Evolutionary conservation across 2,888 invertebrate genomes (phyloP).

Genomic region (Cerceris rybyensis): DNA sequence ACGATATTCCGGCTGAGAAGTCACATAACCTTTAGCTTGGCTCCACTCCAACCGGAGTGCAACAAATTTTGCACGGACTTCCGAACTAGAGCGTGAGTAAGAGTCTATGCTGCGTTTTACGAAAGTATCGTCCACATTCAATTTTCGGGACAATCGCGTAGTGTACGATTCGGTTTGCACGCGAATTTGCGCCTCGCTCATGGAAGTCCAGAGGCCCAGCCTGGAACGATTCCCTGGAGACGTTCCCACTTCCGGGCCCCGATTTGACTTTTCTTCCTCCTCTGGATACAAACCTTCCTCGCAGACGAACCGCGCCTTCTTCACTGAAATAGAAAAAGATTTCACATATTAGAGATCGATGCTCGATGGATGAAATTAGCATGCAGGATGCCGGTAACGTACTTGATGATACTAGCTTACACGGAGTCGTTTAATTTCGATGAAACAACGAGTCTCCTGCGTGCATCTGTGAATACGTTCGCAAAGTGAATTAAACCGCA

Average conservation of each 20-base stretch:
- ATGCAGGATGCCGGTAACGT: neutral
- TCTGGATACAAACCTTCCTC: conserved; percentile 88
- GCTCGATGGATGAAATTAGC: neutral
- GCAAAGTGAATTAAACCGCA: conserved; percentile 41
- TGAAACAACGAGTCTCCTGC: conserved; percentile 22
- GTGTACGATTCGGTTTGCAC: conserved; percentile 24
- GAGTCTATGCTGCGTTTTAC: conserved; percentile 18
- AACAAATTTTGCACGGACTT: conserved; percentile 59
- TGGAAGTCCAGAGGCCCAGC: conserved; percentile 23
- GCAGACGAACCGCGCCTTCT: conserved; percentile 93
- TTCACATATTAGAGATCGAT: neutral
- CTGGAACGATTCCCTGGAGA: conserved; percentile 27
- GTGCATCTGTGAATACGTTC: conserved; percentile 4
- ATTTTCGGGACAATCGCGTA: conserved; percentile 45
- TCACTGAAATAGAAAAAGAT: conserved; percentile 88
- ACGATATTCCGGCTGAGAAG: conserved; percentile 59
- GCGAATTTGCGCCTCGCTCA: conserved; percentile 45
- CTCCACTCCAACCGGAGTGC: conserved; percentile 55
- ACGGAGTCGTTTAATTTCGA: conserved; percentile 27
- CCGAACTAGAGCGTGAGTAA: conserved; percentile 60
- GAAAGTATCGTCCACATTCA: conserved; percentile 43
- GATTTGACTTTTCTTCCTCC: neutral
- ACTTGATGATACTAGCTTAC: conserved; percentile 10
- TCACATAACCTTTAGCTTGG: conserved; percentile 61
- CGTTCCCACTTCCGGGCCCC: conserved; percentile 11